These are phyloP conservation scores for Drosophila willistoni DNA, from an alignment of 1,140 invertebrate genomes.

Conservation along the genomic window DNA sequence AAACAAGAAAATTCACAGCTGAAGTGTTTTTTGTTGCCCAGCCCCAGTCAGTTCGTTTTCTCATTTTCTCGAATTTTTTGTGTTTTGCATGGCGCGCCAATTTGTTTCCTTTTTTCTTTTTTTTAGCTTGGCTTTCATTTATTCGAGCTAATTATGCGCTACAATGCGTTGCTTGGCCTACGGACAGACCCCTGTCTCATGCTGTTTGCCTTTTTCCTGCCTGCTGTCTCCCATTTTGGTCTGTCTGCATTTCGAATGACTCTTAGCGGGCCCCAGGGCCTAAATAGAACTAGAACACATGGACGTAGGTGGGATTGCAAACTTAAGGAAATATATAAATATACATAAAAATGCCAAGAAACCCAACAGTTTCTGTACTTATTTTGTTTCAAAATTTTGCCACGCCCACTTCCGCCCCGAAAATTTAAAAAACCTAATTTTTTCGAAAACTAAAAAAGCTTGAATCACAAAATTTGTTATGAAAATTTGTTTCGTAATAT, in stretches of 20 bases:
- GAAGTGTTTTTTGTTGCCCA: constrained; percentile 15
- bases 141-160: constrained; percentile 58
- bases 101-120: constrained; percentile 10
- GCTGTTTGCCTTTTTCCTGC: not conserved
- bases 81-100: not conserved
- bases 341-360: too few relatives aligned
- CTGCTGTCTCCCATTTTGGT: not conserved
- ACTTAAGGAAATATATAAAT: not conserved
- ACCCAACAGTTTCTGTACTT: too few relatives aligned
- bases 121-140: constrained; percentile 22
- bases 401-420: too few relatives aligned
- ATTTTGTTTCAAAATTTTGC: too few relatives aligned
- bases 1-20: constrained; percentile 54
- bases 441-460: too few relatives aligned
- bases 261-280: not conserved
- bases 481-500: too few relatives aligned
- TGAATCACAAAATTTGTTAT: too few relatives aligned
- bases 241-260: constrained; percentile 4
- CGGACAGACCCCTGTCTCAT: constrained; percentile 17
- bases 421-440: too few relatives aligned
- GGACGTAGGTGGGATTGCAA: not conserved
- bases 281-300: not conserved
- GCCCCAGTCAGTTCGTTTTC: constrained; percentile 23
- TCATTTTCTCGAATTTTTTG: not conserved
- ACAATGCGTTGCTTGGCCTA: constrained; percentile 51